Evolutionary conservation across 2,113 vertebrate genomes (phyloP).

Genomic region (Erinaceus europaeus): DNA sequence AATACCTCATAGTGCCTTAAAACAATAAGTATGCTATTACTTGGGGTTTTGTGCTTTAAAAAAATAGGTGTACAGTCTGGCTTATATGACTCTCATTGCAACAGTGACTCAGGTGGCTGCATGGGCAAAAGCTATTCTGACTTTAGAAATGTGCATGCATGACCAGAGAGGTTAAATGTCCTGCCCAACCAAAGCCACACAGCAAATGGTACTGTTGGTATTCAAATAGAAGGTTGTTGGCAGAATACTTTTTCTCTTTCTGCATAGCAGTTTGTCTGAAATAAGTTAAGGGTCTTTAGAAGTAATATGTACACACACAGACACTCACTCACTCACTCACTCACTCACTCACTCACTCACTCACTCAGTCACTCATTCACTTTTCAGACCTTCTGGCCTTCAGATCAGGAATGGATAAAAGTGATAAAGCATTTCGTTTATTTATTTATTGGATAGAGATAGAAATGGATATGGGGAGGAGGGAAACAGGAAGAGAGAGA

Average conservation of each 20-base stretch:
- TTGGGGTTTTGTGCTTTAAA: neutral
- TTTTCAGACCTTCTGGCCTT: neutral
- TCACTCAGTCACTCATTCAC: neutral
- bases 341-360: neutral
- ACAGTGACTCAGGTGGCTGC: neutral
- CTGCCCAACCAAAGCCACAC: neutral
- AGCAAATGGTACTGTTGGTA: neutral
- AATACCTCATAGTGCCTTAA: neutral
- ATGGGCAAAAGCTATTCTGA: neutral
- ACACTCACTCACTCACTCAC: neutral
- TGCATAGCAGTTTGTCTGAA: neutral
- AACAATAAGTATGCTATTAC: neutral
- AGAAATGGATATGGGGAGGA: too few relatives aligned
- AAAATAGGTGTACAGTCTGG: neutral
- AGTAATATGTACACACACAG: neutral
- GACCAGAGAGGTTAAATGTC: neutral
- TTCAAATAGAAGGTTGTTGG: neutral
- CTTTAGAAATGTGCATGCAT: neutral
- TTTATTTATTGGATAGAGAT: too few relatives aligned
- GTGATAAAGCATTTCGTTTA: too few relatives aligned
- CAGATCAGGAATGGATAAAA: too few relatives aligned
- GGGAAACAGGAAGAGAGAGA: too few relatives aligned
- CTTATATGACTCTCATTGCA: neutral
- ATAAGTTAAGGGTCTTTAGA: neutral
- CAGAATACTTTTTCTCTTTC: neutral